phyloP scores from a whole-genome alignment of 2,797 vertebrate species.

The Aphelocoma californica region DNA sequence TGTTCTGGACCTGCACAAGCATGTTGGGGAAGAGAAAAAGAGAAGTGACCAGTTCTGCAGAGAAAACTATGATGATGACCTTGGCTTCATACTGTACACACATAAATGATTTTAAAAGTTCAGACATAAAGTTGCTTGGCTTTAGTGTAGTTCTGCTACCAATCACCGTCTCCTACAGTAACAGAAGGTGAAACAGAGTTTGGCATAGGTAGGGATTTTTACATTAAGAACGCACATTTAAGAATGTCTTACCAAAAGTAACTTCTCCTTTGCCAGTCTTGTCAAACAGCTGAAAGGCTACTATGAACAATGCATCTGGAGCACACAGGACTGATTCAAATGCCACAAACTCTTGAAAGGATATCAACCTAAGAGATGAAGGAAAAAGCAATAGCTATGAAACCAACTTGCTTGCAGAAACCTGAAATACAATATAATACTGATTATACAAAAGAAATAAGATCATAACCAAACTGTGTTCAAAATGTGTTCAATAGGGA shows the following conservation, averaged over 20 bases:
- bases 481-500: not conserved
- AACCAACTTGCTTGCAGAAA: not conserved
- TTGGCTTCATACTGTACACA: not conserved
- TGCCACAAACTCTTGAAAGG: conserved; percentile 86
- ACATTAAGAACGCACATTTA: not conserved
- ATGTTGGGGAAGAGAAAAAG: not conserved
- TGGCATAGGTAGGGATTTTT: not conserved
- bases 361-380: conserved; percentile 82
- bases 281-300: conserved; percentile 90
- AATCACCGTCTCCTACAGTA: not conserved
- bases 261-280: conserved; percentile 85
- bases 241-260: conserved; percentile 81
- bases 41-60: not conserved
- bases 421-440: not conserved
- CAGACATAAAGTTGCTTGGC: not conserved
- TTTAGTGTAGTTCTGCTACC: not conserved
- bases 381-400: conserved; percentile 42
- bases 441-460: not conserved
- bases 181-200: not conserved
- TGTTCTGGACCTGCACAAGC: not conserved
- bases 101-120: not conserved
- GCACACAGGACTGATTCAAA: conserved; percentile 88
- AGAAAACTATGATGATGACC: not conserved
- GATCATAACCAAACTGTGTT: not conserved
- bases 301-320: conserved; percentile 85